Percentiles rank a stretch among this genome's conserved stretches.
phyloP scores from a whole-genome alignment of 2,888 invertebrate species.

The Branchellion lobata region DNA sequence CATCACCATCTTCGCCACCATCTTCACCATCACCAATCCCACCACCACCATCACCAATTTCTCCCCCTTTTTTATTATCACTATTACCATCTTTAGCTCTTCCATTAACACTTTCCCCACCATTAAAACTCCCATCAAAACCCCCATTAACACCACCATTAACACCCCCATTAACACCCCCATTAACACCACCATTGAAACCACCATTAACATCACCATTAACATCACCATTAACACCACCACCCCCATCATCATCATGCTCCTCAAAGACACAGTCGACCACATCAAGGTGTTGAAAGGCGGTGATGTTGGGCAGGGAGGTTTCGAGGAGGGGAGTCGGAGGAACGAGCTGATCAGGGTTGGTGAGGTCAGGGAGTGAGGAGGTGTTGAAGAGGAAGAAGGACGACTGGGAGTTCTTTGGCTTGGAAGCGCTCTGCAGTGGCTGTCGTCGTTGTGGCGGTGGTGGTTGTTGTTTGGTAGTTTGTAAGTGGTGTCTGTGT shows the following conservation, averaged over 20 bases:
- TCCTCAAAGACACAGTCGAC: constrained; percentile 3
- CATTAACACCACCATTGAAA: not conserved
- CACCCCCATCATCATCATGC: not conserved
- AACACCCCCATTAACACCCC: not conserved
- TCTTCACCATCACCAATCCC: not conserved
- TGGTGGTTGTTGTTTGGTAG: too few species aligned
- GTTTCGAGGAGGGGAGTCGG: not conserved
- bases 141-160: too few species aligned
- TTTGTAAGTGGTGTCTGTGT: too few species aligned
- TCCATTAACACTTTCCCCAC: not conserved
- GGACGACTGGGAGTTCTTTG: constrained; percentile 4
- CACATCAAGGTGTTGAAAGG: not conserved
- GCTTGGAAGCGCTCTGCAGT: not conserved
- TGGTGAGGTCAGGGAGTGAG: constrained; percentile 48
- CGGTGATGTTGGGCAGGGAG: not conserved
- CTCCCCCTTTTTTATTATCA: not conserved
- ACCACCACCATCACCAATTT: not conserved
- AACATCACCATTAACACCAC: not conserved
- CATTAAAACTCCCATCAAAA: too few species aligned
- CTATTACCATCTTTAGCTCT: not conserved
- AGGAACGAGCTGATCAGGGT: not conserved
- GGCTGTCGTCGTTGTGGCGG: not conserved
- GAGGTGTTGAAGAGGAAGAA: constrained; percentile 43
- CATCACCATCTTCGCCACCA: not conserved
- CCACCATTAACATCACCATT: not conserved